Evolutionary conservation across 2,113 vertebrate genomes (phyloP), one percentile per base, ranked within the genome.

Genomic region (Dissostichus mawsoni): DNA sequence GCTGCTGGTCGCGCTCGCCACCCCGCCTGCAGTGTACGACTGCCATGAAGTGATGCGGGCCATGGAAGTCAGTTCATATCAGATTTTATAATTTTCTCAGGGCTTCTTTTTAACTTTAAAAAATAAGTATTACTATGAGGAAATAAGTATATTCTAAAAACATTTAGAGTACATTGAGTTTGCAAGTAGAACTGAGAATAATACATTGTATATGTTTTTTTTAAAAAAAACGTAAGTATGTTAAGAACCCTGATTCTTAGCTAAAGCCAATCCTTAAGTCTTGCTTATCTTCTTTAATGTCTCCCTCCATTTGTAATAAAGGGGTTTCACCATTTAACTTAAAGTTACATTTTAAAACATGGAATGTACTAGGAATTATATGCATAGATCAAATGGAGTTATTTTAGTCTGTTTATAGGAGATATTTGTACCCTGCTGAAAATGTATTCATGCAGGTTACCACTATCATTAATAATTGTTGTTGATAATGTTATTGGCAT

Each of bases 41-140:
- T 94, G 95, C 0, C 93, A 95, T 47, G 94, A 96, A 84, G 84
- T 96, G 11, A 95, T 89, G 78, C 84, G 87, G 36, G 94, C 95
- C 59, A 94, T 94, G 85, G 93, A 94, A 71, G 96, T 97, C 89
- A 13, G 71, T 63, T 48, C 5, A 41, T 7, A 5, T 41, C 36
- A 41, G 29, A 29, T 29, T 29, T 29, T 29, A 29, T 29, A 3
- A 29, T 41, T 7, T 36, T 36, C 33, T 36, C 2, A 5, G 4
- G 5, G 8, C 14, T 33, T 76, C 57, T 17, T 0, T 44, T 55
- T 1, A 2, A 9, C 8, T 59, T 33, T 33, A 13, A 5, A 58
- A 58, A 25, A 16, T 4, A 23, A 17, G 20, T 16, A 7, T 14
- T 59, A 16, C 9, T 59, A 1, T 12, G 23, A 9, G 14, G 20